Conservation (phyloP, 2,888 invertebrate species). For the Kryphioiulus occultus region DNA sequence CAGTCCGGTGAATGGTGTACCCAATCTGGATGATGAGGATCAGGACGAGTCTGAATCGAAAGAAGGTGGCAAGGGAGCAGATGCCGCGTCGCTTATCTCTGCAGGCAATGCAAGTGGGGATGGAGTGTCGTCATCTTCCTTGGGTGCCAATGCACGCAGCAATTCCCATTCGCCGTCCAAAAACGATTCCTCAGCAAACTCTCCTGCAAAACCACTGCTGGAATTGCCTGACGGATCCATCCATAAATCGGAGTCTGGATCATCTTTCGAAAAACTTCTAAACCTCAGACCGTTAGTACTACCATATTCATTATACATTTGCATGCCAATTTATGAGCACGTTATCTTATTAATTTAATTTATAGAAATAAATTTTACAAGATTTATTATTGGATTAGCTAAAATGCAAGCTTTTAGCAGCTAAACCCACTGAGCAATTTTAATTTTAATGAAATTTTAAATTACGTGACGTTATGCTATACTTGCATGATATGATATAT, state of each 20-base stretch:
- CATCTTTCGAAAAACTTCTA: constrained; percentile 60
- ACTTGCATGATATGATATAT: no score
- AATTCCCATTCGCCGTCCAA: constrained; percentile 50
- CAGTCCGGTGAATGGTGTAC: background rate
- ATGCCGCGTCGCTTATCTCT: constrained; percentile 58
- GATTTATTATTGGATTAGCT: no score
- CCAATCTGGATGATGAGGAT: constrained; percentile 56
- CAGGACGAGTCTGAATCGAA: constrained; percentile 60
- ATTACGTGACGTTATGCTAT: no score
- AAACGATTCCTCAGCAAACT: constrained; percentile 43
- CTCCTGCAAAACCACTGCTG: constrained; percentile 31
- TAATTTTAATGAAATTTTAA: no score
- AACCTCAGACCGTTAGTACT: constrained; percentile 63
- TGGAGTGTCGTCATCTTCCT: constrained; percentile 45
- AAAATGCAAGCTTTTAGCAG: no score
- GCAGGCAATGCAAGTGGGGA: constrained; percentile 39
- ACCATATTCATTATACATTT: background rate
- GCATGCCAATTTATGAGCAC: background rate
- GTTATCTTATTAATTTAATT: no score
- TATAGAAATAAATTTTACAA: no score
- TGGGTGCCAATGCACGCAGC: constrained; percentile 40
- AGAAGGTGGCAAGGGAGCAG: constrained; percentile 64
- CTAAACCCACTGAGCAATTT: no score
- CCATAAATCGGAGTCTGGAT: constrained; percentile 54
- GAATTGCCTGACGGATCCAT: constrained; percentile 53